Evolutionary conservation across 2,113 vertebrate species (phyloP), one percentile per base, ranked within the genome.

Genomic region (Oostethus manadensis): DNA sequence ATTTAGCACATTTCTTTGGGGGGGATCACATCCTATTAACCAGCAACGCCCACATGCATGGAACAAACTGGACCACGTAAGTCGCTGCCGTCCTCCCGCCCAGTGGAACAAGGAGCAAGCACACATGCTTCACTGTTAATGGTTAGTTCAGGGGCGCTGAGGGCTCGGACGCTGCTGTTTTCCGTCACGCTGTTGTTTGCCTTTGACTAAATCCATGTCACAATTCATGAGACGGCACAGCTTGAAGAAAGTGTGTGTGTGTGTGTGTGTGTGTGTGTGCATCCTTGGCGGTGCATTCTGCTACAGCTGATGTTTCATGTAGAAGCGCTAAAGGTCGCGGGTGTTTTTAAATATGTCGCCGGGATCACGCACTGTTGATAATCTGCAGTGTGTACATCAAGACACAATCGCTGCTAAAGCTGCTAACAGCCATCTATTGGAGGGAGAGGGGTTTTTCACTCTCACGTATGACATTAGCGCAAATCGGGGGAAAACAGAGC

Each of bases 1-100:
- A 51, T 17, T 40, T 33, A 58, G 47, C 50, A 20, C 45, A 29
- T 42, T 40, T 42, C 14, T 42, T 42, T 33, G 56, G 66, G 68
- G 68, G 66, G 64, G 70, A 73, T 83, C 82, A 71, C 82, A 77
- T 84, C 64, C 43, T 11, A 78, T 86, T 83, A 82, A 81, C 62
- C 78, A 81, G 74, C 68, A 70, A 54, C 62, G 56, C 56, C 68
- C 76, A 57, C 74, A 68, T 71, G 71, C 58, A 68, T 70, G 59
- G 53, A 56, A 64, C 56, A 73, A 78, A 79, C 54, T 67, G 76
- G 78, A 71, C 74, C 68, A 64, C 38, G 42, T 38, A 59, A 46
- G 54, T 56, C 60, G 20, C 53, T 23, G 4, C 16, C 23, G 22
- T 16, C 46, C 42, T 20, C 6, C 35, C 7, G 7, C 10, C 11